Base-by-base conservation (phyloP, 53 echinoderm and acorn worm genomes). In the Temnopleurus reevesii region DNA sequence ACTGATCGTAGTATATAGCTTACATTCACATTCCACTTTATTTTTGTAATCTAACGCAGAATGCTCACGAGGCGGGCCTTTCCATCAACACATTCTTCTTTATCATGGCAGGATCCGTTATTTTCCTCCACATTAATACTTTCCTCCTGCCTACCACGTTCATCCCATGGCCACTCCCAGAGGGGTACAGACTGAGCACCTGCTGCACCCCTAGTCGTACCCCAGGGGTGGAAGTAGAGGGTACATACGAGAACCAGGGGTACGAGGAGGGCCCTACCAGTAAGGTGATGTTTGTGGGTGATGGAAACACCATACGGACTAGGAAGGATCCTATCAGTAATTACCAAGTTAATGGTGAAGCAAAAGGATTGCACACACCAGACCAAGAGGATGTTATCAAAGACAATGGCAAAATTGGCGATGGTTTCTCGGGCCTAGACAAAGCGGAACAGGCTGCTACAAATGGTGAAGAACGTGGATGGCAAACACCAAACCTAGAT, bases 111-210 rank as follows among this genome's bases (percentile, higher is more conserved):
- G 94, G 91, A 23, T 76, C 90, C 2, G 91, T 90, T 18, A 33
- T 92, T 0, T 8, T 89, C 4, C 81, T 94, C 24, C 55, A 76
- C 51, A 41, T 94, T 55, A 95, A 99, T 71, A 99, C 94, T 4
- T 77, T 92, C 61, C 84, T 99, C 15, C 41, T 71, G 19, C 95
- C 95, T 21, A 79, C n/a, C 7, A 80, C 90, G n/a, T 91, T 77
- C 88, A 98, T 98, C 24, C 98, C 98, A 4, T 98, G 92, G 91
- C 98, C 98, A 5, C 92, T 98, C 6, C 95, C 95, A 29, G 61
- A 77, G 10, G 87, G 90, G 58, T 94, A 95, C 89, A 77, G 91
- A 23, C 90, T 86, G 3, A 18, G 30, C 2, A 36, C 41, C 34
- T 24, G 33, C 41, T 19, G 38, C 41, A 71, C 41, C n/a, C 36